Percentiles rank a stretch among this genome's conserved stretches.
Evolutionary conservation across 2,888 invertebrate genomes (phyloP).

Genomic region (Lissonota sp.): DNA sequence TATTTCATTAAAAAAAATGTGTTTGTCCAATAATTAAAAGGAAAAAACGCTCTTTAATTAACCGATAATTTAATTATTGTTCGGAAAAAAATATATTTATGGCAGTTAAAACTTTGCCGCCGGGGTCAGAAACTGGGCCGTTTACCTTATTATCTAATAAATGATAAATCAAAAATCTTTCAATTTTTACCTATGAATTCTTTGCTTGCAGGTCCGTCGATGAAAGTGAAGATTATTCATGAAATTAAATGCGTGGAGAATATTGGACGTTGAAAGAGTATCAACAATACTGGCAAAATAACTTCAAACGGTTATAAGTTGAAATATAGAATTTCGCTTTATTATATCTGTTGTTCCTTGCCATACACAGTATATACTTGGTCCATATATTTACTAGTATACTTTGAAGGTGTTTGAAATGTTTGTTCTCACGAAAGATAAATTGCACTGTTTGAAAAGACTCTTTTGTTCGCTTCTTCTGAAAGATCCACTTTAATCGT

Average conservation of each 20-base stretch:
- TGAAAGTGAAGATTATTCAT: not conserved
- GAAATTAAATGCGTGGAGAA: not conserved
- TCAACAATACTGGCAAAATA: not conserved
- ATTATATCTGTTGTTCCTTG: conserved; percentile 2
- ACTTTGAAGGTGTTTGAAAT: not conserved
- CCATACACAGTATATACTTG: not conserved
- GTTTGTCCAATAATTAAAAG: too few relatives aligned
- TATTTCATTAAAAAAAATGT: too few relatives aligned
- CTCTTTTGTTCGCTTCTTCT: conserved; percentile 19
- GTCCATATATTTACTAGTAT: not conserved
- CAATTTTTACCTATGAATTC: not conserved
- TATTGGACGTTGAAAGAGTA: not conserved
- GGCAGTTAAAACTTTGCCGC: too few relatives aligned
- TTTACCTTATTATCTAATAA: not conserved
- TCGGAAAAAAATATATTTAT: too few relatives aligned
- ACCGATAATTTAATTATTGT: too few relatives aligned
- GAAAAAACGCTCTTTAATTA: too few relatives aligned
- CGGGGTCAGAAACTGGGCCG: too few relatives aligned
- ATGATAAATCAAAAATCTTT: not conserved
- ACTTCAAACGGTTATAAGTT: not conserved
- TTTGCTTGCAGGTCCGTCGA: not conserved
- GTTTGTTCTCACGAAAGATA: conserved; percentile 47
- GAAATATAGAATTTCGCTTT: conserved; percentile 1
- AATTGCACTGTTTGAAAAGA: conserved; percentile 58
- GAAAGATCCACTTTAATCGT: conserved; percentile 12